Evolutionary conservation across 2,888 invertebrate genomes (phyloP), one percentile per base, ranked within the genome.

Genomic region (Idaea straminata): DNA sequence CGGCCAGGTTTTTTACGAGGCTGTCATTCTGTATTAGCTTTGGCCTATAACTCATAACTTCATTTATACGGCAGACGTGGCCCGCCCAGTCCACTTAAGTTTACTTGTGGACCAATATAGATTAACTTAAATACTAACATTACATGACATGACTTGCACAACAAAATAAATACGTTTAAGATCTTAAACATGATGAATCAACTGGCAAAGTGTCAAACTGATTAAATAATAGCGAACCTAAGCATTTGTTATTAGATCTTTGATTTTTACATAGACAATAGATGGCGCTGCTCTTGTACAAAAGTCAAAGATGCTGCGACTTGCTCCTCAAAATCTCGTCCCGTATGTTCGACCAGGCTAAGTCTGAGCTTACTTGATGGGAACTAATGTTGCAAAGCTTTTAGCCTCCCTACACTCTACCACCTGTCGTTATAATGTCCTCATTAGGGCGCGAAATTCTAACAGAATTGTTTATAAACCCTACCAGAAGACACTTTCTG

Each of bases 361-460:
- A 79, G 81, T 80, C 75, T 75, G 74, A 73, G 74, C 78, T 70
- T 78, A 74, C 79, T 83, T 85, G 86, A 88, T 88, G 83, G 82
- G 83, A 85, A 87, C 86, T 88, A 88, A 88, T 87, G 88, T 83
- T 79, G 79, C 86, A 85, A 88, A 88, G 87, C 88, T 88, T 86
- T 86, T 83, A 87, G 83, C 77, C 77, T 69, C 72, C 74, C 47
- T 47, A 47, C 47, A 4, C 47, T 47, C 47, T 47, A 47, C 77
- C 81, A 78, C 78, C 80, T 80, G 78, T 76, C 77, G 72, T 78
- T 73, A 77, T 71, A 80, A 76, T 76, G 74, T 77, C 70, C 71
- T 70, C 71, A 75, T 81, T 75, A 81, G 15, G 58, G 47, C 47
- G 47, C 47, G 47, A 47, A 47, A 47, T 13, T 47, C 13, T 47